Evolutionary conservation across 2,797 vertebrate genomes (phyloP), one percentile per base, ranked within the genome.

Genomic region (Oreochromis mossambicus): DNA sequence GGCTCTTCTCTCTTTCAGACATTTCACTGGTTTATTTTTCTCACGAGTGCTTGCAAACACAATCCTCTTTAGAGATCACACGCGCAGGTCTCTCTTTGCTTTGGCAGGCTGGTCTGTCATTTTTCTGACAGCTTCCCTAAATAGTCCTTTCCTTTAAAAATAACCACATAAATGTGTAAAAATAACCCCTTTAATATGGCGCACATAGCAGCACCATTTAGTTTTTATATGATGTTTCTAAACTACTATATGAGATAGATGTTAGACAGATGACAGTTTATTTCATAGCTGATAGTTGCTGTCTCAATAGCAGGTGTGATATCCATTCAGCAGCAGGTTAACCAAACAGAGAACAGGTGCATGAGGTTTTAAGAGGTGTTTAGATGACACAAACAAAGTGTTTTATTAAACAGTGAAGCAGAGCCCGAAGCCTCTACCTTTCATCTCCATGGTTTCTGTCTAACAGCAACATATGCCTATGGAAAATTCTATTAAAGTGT

Each of bases 281-380:
- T 83, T 78, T 84, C 36, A 76, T 56, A 19, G 54, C 32, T 83
- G 58, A 24, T 81, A 7, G 76, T 73, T 46, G 19, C 48, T 32
- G 38, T 29, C 11, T 87, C 83, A 90, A 77, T 52, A 76, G 63
- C 8, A 24, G 11, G 48, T 34, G 78, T 80, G 75, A 80, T 79
- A 21, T 73, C 36, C 61, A 86, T 80, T 84, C 58, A 89, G 68
- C 73, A 41, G 80, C 85, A 86, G 82, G 85, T 87, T 80, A 90
- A 87, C 66, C 84, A 91, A 92, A 91, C 90, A 89, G 50, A n/a
- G 73, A 88, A 78, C 90, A 92, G 92, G 86, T 91, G 90, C 80
- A 79, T 2, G 81, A 85, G 70, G 84, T 68, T 84, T 83, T 19
- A 82, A 46, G 79, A 32, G 32, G 21, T 17, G 13, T 87, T 88